phyloP scores from a whole-genome alignment of 2,113 vertebrate species.

The Cheilinus undulatus region DNA sequence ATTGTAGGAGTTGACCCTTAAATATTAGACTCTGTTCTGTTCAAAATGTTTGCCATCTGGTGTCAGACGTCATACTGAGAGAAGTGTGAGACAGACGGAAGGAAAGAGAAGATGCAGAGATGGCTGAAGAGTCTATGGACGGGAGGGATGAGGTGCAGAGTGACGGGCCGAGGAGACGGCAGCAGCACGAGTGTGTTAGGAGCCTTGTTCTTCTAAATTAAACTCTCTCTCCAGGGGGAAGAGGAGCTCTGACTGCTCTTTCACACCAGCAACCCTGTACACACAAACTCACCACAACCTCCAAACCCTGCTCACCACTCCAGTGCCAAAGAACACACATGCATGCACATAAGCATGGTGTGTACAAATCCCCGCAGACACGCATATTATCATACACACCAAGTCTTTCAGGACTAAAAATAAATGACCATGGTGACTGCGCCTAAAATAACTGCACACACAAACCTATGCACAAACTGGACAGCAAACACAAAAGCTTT shows the following conservation, averaged over 20 bases:
- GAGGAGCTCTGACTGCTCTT: conserved; percentile 75
- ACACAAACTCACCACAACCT: conserved; percentile 78
- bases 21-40: background rate
- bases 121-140: conserved; percentile 37
- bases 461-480: conserved; percentile 45
- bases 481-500: conserved; percentile 46
- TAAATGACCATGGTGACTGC: conserved; percentile 65
- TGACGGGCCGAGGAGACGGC: conserved; percentile 52
- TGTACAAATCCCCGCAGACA: conserved; percentile 47
- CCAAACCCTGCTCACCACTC: conserved; percentile 62
- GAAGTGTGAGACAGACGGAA: background rate
- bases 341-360: conserved; percentile 19
- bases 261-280: conserved; percentile 72
- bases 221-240: conserved; percentile 68
- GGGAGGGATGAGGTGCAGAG: conserved; percentile 49
- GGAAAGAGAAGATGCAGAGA: conserved; percentile 44
- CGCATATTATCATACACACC: conserved; percentile 55
- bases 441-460: conserved; percentile 77
- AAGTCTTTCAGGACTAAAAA: conserved; percentile 82
- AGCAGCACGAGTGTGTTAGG: conserved; percentile 63
- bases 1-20: background rate
- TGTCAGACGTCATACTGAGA: background rate
- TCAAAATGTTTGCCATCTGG: background rate
- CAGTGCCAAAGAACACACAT: conserved; percentile 72
- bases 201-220: conserved; percentile 77